Percentiles rank a stretch among this genome's conserved stretches.
phyloP scores from a whole-genome alignment of 2,797 vertebrate species.

The Gorsachius magnificus region DNA sequence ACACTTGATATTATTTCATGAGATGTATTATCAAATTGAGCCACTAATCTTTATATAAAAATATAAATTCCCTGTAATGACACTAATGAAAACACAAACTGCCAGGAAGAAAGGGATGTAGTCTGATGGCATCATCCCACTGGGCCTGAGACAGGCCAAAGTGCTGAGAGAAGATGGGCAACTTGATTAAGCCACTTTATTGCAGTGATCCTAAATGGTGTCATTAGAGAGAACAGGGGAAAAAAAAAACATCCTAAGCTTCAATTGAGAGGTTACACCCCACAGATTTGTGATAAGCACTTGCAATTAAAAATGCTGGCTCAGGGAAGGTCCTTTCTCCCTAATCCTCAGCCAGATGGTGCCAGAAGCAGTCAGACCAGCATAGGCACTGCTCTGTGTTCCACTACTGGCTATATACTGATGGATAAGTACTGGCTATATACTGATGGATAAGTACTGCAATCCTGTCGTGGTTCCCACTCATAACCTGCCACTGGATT shows the following conservation, averaged over 20 bases:
- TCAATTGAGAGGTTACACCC: not conserved
- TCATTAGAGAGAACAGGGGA: not conserved
- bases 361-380: not conserved
- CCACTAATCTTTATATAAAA: not conserved
- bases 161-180: not conserved
- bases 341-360: not conserved
- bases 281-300: not conserved
- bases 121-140: not conserved
- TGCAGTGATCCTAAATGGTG: not conserved
- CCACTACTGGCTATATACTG: not conserved
- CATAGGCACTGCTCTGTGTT: not conserved
- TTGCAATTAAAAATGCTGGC: not conserved
- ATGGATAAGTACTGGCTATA: not conserved
- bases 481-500: not conserved
- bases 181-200: not conserved
- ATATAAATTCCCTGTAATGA: not conserved
- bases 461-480: not conserved
- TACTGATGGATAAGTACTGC: not conserved
- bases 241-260: not conserved
- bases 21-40: not conserved
- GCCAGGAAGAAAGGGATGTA: not conserved
- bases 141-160: not conserved
- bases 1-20: not conserved
- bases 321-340: not conserved
- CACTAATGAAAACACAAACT: not conserved